Evolutionary conservation across 1,140 invertebrate species (phyloP).

Genomic region (Euschistus heros): DNA sequence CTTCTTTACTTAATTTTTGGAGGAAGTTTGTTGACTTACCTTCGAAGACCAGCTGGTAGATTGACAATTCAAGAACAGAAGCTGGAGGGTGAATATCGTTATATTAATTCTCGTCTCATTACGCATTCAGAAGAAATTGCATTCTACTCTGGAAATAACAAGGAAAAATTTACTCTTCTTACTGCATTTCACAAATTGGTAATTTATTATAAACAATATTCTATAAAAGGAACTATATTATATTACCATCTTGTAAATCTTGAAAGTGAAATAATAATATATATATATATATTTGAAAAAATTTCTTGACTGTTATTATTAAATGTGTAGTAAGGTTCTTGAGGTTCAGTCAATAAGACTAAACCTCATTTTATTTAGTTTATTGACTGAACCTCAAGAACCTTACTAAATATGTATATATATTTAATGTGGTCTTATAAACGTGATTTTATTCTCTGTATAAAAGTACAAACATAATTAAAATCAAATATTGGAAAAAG

Average conservation of each 20-base stretch:
- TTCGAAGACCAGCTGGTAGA: slow-evolving; percentile 73
- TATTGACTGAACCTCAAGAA: too few relatives aligned
- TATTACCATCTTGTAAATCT: neutral
- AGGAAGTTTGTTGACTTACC: slow-evolving; percentile 64
- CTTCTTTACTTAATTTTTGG: slow-evolving; percentile 74
- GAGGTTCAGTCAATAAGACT: too few relatives aligned
- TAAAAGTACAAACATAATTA: too few relatives aligned
- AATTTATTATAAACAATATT: slow-evolving; percentile 33
- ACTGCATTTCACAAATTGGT: slow-evolving; percentile 84
- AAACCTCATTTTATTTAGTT: too few relatives aligned
- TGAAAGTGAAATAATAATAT: neutral
- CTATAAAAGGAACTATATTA: neutral
- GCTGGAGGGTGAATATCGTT: slow-evolving; percentile 94
- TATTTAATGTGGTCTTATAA: too few relatives aligned
- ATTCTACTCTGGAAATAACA: slow-evolving; percentile 58
- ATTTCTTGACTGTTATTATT: too few relatives aligned
- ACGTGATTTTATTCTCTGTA: too few relatives aligned
- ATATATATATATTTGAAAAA: too few relatives aligned
- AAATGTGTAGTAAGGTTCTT: too few relatives aligned
- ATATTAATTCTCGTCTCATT: slow-evolving; percentile 90
- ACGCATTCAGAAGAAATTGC: slow-evolving; percentile 97
- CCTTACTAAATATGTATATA: too few relatives aligned
- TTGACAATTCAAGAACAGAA: slow-evolving; percentile 91
- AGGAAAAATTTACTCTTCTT: slow-evolving; percentile 79
- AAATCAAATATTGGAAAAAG: too few relatives aligned